phyloP scores from a whole-genome alignment of 1,140 invertebrate species.

The Coelopa frigida region DNA sequence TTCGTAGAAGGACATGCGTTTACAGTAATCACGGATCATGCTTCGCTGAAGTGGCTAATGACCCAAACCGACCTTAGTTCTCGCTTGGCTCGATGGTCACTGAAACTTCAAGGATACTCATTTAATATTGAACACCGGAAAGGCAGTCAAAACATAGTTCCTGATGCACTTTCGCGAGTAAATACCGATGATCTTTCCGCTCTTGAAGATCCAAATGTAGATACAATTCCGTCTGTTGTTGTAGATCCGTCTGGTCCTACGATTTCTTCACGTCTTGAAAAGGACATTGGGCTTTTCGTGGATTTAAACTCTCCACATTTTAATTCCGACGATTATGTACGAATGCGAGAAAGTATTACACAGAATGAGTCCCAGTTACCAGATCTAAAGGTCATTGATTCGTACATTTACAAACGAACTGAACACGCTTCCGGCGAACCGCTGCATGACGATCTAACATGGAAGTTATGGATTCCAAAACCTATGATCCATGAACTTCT shows the following conservation, averaged over 20 bases:
- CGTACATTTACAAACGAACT: constrained; percentile 7
- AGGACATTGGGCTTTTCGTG: too few species aligned
- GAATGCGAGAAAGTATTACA: too few species aligned
- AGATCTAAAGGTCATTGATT: constrained; percentile 2
- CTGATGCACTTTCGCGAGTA: constrained; percentile 30
- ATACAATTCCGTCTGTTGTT: too few species aligned
- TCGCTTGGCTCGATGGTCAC: constrained; percentile 29
- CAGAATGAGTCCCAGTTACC: too few species aligned
- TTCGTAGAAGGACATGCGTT: constrained; percentile 44
- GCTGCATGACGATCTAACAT: not conserved
- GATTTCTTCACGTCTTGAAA: too few species aligned
- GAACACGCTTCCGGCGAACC: not conserved
- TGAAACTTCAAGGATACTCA: constrained; percentile 22
- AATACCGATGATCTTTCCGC: constrained; percentile 1
- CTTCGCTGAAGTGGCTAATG: constrained; percentile 21
- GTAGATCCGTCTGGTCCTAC: too few species aligned
- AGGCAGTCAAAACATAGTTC: constrained; percentile 33
- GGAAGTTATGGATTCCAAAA: constrained; percentile 10
- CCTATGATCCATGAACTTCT: not conserved
- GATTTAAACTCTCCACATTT: too few species aligned
- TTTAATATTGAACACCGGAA: constrained; percentile 40
- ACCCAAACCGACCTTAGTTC: constrained; percentile 24
- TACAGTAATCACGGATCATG: constrained; percentile 34
- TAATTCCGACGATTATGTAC: too few species aligned
- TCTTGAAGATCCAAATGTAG: too few species aligned